phyloP scores from a whole-genome alignment of 2,113 vertebrate genomes.

The Colius striatus region DNA sequence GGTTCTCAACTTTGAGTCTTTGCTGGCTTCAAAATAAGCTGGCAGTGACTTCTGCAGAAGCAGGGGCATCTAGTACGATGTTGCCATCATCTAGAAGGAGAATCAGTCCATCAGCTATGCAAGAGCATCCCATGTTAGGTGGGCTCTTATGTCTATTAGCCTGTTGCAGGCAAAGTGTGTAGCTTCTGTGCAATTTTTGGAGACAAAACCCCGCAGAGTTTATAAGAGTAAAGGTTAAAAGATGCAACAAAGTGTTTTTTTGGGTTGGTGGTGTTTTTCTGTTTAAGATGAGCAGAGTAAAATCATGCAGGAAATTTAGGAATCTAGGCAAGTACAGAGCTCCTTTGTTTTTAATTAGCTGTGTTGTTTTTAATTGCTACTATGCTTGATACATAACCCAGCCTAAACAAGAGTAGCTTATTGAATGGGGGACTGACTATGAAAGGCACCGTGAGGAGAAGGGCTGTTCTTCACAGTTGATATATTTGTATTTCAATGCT shows the following conservation, averaged over 20 bases:
- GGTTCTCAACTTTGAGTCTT: not conserved
- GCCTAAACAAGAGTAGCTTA: conserved; percentile 64
- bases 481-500: conserved; percentile 71
- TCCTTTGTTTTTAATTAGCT: conserved; percentile 61
- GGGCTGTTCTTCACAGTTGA: conserved; percentile 64
- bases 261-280: not conserved
- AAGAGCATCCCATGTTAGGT: not conserved
- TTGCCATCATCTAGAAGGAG: not conserved
- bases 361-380: conserved; percentile 66
- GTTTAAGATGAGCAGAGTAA: conserved; percentile 7
- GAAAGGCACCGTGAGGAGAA: conserved; percentile 55
- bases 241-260: not conserved
- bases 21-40: not conserved
- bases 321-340: conserved; percentile 29
- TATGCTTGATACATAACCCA: conserved; percentile 66
- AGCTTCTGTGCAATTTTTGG: not conserved
- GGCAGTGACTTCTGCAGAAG: not conserved
- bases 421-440: conserved; percentile 56
- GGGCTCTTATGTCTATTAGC: not conserved
- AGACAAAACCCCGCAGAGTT: not conserved
- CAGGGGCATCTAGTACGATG: not conserved
- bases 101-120: not conserved
- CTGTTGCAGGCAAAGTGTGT: not conserved
- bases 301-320: conserved; percentile 25
- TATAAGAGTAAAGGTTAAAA: not conserved